These are phyloP conservation scores for Drosophila hydei DNA, from an alignment of 1,140 invertebrate species.

Conservation along the genomic window DNA sequence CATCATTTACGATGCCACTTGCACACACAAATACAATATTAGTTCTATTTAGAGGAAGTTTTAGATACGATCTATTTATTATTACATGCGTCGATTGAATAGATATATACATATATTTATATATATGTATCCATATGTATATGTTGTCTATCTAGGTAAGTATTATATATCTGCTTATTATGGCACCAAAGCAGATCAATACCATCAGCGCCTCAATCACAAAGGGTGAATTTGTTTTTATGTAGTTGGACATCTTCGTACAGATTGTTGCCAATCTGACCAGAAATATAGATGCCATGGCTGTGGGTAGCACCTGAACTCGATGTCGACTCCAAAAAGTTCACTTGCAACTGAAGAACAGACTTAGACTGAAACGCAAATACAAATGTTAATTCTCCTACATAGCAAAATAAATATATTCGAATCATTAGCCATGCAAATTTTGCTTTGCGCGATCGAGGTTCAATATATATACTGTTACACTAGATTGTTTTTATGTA, in stretches of 20 bases:
- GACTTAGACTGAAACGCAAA: constrained; percentile 6
- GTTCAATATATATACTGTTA: constrained; percentile 2
- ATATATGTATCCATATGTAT: neutral
- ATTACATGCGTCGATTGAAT: constrained; percentile 21
- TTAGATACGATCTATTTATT: constrained; percentile 7
- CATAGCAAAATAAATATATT: neutral
- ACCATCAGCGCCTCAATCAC: constrained; percentile 73
- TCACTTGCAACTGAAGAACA: constrained; percentile 39
- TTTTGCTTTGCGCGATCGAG: constrained; percentile 28
- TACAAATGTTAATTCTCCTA: constrained; percentile 20
- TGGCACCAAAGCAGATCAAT: constrained; percentile 63
- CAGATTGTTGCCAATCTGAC: constrained; percentile 51
- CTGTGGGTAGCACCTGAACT: constrained; percentile 7
- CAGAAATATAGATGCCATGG: constrained; percentile 61
- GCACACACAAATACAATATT: constrained; percentile 44
- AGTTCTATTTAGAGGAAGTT: constrained; percentile 42
- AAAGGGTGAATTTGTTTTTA: constrained; percentile 67
- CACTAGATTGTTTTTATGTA: neutral
- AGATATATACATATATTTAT: neutral
- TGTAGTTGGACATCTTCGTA: constrained; percentile 63
- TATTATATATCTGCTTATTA: constrained; percentile 64
- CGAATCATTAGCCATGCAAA: constrained; percentile 64
- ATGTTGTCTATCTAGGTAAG: constrained; percentile 19
- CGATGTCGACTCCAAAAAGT: constrained; percentile 38
- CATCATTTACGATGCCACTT: constrained; percentile 27